Evolutionary conservation across 1,140 invertebrate species (phyloP), one percentile per base, ranked within the genome.

Genomic region (Leptonema lineaticorne): DNA sequence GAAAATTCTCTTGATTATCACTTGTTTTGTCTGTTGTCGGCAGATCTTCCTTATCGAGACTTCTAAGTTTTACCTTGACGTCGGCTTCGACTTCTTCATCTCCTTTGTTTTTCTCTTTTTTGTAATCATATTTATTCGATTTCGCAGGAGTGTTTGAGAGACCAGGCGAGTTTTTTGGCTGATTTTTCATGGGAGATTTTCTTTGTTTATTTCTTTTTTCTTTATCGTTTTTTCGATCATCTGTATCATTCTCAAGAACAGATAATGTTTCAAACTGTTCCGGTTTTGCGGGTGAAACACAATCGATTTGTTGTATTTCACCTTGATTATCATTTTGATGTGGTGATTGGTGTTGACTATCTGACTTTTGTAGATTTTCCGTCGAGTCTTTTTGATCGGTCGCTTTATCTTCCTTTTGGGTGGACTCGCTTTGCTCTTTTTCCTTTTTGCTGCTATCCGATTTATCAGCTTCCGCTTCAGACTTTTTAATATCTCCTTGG

Each of bases 131-230:
- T 75, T 75, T 82, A 83, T 77, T 82, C 81, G 80, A 83, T 83
- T 74, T 75, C 75, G 75, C 81, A 83, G 81, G 81, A 78, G 81
- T 82, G 75, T 78, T 76, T 75, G 79, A 77, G 68, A 77, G 79
- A 75, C 81, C 79, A 79, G 80, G 74, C 75, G 81, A 83, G 81
- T 83, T 83, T 83, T 83, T 83, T 83, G 81, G 78, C 56, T 72
- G 67, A 63, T 65, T 41, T 24, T 72, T 72, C 24, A 24, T 16
- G 18, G 70, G 70, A 8, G 70, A 69, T 50, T 59, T 67, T 63
- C 53, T 2, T 29, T 37, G 2, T 8, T 26, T 20, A 66, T 69
- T 68, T 56, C 46, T 64, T 18, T 66, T 50, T 18, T 64, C 62
- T 65, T 65, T 33, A 0, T 46, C 14, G 20, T 45, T 53, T 1